These are phyloP conservation scores for Neelides sp. DNA, from an alignment of 1,140 invertebrate species.

Conservation along the genomic window DNA sequence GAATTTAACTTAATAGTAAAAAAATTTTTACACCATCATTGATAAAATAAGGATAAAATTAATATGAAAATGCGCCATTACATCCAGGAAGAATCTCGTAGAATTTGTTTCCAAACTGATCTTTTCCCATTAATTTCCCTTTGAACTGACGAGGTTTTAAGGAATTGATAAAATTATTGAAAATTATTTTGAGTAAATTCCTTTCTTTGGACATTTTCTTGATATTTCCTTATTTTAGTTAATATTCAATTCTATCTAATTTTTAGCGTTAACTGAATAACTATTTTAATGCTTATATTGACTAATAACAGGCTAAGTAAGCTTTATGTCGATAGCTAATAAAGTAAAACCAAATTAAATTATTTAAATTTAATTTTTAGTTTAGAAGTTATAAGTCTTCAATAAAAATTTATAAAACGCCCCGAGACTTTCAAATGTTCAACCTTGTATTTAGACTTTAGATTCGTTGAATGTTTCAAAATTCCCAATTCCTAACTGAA, in stretches of 20 bases:
- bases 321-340: neutral
- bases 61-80: neutral
- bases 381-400: slow-evolving; percentile 7
- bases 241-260: neutral
- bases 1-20: slow-evolving; percentile 4
- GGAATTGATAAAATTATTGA: slow-evolving; percentile 47
- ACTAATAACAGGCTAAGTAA: neutral
- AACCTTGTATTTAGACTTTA: too few relatives aligned
- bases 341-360: slow-evolving; percentile 4
- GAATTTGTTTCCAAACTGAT: slow-evolving; percentile 67
- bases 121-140: slow-evolving; percentile 49
- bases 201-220: slow-evolving; percentile 26
- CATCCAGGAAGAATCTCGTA: slow-evolving; percentile 52
- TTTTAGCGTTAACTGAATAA: neutral
- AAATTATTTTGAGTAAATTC: slow-evolving; percentile 38
- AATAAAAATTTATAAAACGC: slow-evolving; percentile 4
- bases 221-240: neutral
- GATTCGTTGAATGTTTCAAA: too few relatives aligned
- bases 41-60: neutral
- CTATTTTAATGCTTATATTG: neutral
- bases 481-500: too few relatives aligned
- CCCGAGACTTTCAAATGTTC: too few relatives aligned
- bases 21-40: neutral
- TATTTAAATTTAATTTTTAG: slow-evolving; percentile 5
- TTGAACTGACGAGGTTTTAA: slow-evolving; percentile 41